Evolutionary conservation across 2,888 invertebrate genomes (phyloP), one percentile per base, ranked within the genome.

Genomic region (Stenurella melanura): DNA sequence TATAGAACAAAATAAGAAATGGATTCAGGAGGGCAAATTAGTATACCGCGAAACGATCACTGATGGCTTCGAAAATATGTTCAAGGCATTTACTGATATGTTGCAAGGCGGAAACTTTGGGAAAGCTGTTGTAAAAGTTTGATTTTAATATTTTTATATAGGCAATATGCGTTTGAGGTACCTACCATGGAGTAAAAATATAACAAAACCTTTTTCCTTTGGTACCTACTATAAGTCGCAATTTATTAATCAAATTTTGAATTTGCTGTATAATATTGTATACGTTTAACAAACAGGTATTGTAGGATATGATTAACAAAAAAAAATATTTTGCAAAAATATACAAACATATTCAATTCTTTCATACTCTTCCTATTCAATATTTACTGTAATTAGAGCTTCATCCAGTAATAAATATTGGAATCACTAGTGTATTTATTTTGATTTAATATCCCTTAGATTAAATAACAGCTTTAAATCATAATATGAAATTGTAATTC

Each of bases 21-120:
- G 93, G 93, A 89, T 95, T 75, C 88, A 89, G 63, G 92, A 93
- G 89, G 95, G 94, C 56, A 95, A 95, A 88, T 84, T 96, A n/a
- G 92, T 93, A 84, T 93, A 93, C 85, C 90, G 90, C 79, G 95
- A 96, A 88, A 94, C 94, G 63, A 86, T 93, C 0, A 94, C 93
- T 2, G 89, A 83, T 67, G 87, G 87, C 7, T 95, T 96, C 88
- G 94, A 95, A 78, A 87, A 86, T 77, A 85, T 84, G 82, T 83
- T 83, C 67, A 71, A 78, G 57, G 86, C 87, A 7, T 86, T 87
- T 67, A 76, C 77, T n/a, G 84, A 84, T 64, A 86, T 87, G 87
- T 68, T 87, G 17, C 75, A 77, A 67, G 87, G 87, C 12, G 83
- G 78, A 21, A 87, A 87, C 77, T 76, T 68, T 64, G 87, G 87